phyloP scores from a whole-genome alignment of 2,888 invertebrate genomes.

The Synanthedon tipuliformis region DNA sequence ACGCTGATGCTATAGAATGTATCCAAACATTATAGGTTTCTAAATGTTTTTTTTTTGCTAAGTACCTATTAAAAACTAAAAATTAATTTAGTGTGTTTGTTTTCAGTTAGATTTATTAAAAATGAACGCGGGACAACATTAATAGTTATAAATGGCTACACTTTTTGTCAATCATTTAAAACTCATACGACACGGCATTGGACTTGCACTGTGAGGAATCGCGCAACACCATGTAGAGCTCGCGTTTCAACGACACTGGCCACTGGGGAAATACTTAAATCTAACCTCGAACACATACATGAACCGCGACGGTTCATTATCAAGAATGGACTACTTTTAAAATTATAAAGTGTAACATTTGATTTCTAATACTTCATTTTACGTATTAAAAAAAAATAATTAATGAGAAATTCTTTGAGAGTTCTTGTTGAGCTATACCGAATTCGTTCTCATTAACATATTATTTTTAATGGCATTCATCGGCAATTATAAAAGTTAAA shows the following conservation, averaged over 20 bases:
- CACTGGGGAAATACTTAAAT: neutral
- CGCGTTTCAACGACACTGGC: neutral
- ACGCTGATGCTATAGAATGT: too few relatives aligned
- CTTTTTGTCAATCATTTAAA: constrained; percentile 12
- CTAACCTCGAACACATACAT: constrained; percentile 1
- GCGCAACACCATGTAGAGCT: neutral
- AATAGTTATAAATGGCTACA: constrained; percentile 10
- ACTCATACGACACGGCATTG: constrained; percentile 10
- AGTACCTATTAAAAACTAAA: neutral
- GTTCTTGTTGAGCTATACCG: too few relatives aligned
- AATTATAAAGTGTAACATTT: constrained; percentile 2
- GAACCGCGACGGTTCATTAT: constrained; percentile 6
- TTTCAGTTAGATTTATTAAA: neutral
- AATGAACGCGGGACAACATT: neutral
- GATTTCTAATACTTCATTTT: too few relatives aligned
- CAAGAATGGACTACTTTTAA: constrained; percentile 10
- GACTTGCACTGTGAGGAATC: constrained; percentile 12
- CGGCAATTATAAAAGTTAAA: too few relatives aligned
- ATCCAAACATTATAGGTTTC: too few relatives aligned
- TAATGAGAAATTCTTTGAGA: too few relatives aligned
- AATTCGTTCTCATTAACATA: too few relatives aligned
- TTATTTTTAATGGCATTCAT: too few relatives aligned
- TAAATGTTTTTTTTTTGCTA: too few relatives aligned
- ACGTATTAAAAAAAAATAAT: too few relatives aligned
- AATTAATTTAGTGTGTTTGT: neutral